Percentiles rank a stretch among this genome's conserved stretches.
Evolutionary conservation across 2,888 invertebrate species (phyloP).

Genomic region (Sylvicola fuscatus): DNA sequence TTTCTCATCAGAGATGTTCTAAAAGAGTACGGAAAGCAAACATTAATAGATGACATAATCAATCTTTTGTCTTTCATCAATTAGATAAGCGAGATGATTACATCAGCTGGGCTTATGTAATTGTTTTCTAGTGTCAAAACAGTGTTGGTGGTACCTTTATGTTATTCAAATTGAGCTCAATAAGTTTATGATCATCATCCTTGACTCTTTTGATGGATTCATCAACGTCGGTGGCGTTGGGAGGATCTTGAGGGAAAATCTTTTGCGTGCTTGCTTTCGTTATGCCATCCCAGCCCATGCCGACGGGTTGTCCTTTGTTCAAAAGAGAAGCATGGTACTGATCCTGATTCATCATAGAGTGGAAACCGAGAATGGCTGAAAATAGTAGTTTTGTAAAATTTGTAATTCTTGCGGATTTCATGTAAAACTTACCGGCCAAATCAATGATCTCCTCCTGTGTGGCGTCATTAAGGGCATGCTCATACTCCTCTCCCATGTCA

Average conservation of each 20-base stretch:
- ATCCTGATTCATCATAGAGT: slow-evolving; percentile 99
- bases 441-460: slow-evolving; percentile 96
- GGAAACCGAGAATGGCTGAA: slow-evolving; percentile 93
- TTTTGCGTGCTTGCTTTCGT: slow-evolving; percentile 87
- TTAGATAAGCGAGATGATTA: too few relatives aligned
- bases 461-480: slow-evolving; percentile 69
- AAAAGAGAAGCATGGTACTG: slow-evolving; percentile 94
- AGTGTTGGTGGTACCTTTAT: slow-evolving; percentile 60
- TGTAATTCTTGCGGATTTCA: too few relatives aligned
- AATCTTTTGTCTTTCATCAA: too few relatives aligned
- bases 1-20: slow-evolving; percentile 95
- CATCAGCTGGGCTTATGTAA: too few relatives aligned
- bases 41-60: too few relatives aligned
- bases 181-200: slow-evolving; percentile 70
- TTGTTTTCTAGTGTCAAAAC: too few relatives aligned
- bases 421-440: slow-evolving; percentile 53
- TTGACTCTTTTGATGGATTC: slow-evolving; percentile 75
- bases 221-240: slow-evolving; percentile 91
- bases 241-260: slow-evolving; percentile 82
- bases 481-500: slow-evolving; percentile 87
- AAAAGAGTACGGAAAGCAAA: slow-evolving; percentile 24
- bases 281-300: slow-evolving; percentile 84
- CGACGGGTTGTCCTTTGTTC: slow-evolving; percentile 79
- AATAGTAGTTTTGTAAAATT: slow-evolving; percentile 3
- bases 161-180: slow-evolving; percentile 97